phyloP scores from a whole-genome alignment of 2,797 vertebrate species.

The Anisognathus igniventris region DNA sequence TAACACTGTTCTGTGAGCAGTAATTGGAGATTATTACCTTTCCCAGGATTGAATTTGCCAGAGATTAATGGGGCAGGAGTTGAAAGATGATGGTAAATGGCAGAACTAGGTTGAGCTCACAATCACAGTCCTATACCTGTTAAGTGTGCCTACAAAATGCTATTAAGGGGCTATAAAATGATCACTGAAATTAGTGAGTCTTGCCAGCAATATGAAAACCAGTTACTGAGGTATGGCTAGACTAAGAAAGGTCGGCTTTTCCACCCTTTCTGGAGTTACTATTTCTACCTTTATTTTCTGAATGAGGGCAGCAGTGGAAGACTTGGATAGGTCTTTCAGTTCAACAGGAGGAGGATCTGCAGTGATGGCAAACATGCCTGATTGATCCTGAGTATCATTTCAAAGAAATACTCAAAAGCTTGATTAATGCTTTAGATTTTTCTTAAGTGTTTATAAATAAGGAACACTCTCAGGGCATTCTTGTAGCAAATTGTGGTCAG shows the following conservation, averaged over 20 bases:
- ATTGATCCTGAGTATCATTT: background rate
- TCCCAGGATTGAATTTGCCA: background rate
- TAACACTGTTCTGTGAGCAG: constrained; percentile 11
- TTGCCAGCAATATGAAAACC: background rate
- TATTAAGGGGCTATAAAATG: background rate
- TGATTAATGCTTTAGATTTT: background rate
- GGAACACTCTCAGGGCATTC: background rate
- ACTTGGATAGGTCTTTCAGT: background rate
- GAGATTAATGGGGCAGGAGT: background rate
- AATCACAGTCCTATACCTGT: background rate
- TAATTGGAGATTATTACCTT: constrained; percentile 41
- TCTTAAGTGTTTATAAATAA: background rate
- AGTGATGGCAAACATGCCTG: background rate
- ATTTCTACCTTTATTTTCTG: background rate
- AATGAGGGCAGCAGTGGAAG: background rate
- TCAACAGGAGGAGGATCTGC: background rate
- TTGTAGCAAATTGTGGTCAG: background rate
- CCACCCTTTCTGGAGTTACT: background rate
- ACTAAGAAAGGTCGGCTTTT: background rate
- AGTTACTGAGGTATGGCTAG: background rate
- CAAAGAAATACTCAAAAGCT: background rate
- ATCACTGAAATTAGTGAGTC: background rate
- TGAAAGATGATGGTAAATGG: background rate
- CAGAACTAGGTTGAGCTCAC: background rate
- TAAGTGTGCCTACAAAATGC: background rate